Evolutionary conservation across 2,888 invertebrate genomes (phyloP), one percentile per base, ranked within the genome.

Genomic region (Coleophora flavipennella): DNA sequence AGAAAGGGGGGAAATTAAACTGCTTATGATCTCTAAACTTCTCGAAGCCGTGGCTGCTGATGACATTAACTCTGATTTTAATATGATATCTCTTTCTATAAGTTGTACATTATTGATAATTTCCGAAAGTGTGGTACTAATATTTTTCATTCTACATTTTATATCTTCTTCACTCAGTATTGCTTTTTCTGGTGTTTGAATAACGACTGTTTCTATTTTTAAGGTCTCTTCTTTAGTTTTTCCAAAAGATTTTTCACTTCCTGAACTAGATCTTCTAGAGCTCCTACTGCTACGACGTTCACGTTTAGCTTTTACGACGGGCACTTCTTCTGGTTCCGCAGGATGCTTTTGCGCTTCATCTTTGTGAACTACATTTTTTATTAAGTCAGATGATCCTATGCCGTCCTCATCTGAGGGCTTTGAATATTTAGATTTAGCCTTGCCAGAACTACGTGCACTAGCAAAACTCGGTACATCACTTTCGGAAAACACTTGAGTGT

Each of bases 381-480:
- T 64, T 2, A 68, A 44, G 38, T 71, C 81, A 49, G 53, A 77
- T 49, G 55, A 75, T 53, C 61, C 73, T 46, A 56, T 76, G 43
- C 55, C 66, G 32, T 75, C 76, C 48, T 74, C 69, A 10, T 50
- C 57, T 3, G 69, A 71, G 12, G 63, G 68, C 43, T 73, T 79
- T 0, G 61, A 65, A 26, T 67, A 62, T 58, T 77, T 71, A 7
- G 68, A 59, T 58, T 80, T 73, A 35, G 62, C 57, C 59, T 84
- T 87, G 12, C 76, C 84, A 9, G 85, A 88, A 64, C 89, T 88
- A 47, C 85, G 83, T 0, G 91, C 90, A 59, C 91, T 91, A 20
- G 89, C 91, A 70, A 87, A 91, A 43, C 88, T 88, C 53, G 88
- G 89, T 44, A 88, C 67, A 44, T 89, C 90, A 31, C 90, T 90